A percentile compares a stretch with the other conserved stretches of the same genome.
These are phyloP conservation scores for Synergus itoensis DNA, from an alignment of 2,888 invertebrate species.

Conservation along the genomic window DNA sequence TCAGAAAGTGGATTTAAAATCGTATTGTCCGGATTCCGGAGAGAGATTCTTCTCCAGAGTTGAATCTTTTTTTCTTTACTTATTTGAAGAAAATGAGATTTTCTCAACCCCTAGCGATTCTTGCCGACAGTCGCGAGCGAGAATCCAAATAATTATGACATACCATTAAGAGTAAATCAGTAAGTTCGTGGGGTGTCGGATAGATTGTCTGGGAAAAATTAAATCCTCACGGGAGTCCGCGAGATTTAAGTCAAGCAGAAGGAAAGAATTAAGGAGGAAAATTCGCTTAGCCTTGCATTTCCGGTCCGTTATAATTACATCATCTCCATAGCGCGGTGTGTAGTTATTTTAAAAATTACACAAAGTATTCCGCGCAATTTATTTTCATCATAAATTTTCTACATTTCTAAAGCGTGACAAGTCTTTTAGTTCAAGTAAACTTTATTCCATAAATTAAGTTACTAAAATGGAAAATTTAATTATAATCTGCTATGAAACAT, in stretches of 20 bases:
- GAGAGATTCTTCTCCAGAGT: neutral
- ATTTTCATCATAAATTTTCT: neutral
- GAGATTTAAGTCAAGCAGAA: constrained; percentile 11
- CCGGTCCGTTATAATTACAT: neutral
- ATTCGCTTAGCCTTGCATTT: neutral
- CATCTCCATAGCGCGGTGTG: neutral
- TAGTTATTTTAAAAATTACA: constrained; percentile 18
- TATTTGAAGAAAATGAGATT: constrained; percentile 60
- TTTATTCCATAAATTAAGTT: no score
- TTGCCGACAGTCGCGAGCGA: neutral
- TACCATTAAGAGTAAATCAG: constrained; percentile 40
- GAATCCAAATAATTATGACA: constrained; percentile 39
- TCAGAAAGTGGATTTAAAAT: neutral
- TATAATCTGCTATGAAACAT: no score
- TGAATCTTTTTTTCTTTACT: constrained; percentile 28
- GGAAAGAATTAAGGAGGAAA: neutral
- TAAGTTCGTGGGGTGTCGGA: neutral
- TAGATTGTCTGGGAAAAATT: constrained; percentile 23
- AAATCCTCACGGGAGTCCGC: constrained; percentile 3
- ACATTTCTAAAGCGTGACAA: neutral
- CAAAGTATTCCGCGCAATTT: neutral
- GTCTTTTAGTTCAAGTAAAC: no score
- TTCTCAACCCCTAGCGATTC: constrained; percentile 11
- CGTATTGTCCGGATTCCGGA: neutral
- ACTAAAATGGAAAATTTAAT: no score